Evolutionary conservation across 92 coral and sea anemone species (phyloP).

Genomic region (Porites evermanni): DNA sequence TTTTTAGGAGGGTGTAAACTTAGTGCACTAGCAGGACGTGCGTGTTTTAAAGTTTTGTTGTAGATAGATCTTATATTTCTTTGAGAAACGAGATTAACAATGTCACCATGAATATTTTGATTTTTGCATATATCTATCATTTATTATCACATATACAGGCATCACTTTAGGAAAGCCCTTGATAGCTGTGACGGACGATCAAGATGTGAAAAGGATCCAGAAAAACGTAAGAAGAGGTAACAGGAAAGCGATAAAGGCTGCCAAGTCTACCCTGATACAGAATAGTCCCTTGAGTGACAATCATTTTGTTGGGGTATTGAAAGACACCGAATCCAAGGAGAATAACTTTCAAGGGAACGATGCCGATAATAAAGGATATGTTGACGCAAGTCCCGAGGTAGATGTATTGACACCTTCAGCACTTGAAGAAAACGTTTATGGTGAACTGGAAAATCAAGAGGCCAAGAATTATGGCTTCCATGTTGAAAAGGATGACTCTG

Average conservation of each 20-base stretch:
- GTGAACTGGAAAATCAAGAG: conserved; percentile 1
- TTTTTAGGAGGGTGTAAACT: no score
- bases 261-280: not conserved
- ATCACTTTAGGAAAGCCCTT: conserved; percentile 9
- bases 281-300: not conserved
- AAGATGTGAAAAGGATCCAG: not conserved
- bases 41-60: no score
- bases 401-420: conserved; percentile 14
- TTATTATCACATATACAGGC: not conserved
- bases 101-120: no score
- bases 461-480: conserved; percentile 17
- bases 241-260: not conserved
- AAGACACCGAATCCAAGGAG: not conserved
- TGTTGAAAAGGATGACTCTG: not conserved
- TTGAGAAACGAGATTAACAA: no score
- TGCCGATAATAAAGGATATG: not conserved
- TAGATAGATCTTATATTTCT: no score
- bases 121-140: not conserved
- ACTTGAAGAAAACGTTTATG: conserved; percentile 6
- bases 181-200: not conserved
- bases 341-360: not conserved
- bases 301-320: not conserved
- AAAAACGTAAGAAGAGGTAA: not conserved
- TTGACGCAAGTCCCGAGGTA: not conserved
- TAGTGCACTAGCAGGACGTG: no score